Evolutionary conservation across 2,113 vertebrate species (phyloP).

Genomic region (Thymallus thymallus): DNA sequence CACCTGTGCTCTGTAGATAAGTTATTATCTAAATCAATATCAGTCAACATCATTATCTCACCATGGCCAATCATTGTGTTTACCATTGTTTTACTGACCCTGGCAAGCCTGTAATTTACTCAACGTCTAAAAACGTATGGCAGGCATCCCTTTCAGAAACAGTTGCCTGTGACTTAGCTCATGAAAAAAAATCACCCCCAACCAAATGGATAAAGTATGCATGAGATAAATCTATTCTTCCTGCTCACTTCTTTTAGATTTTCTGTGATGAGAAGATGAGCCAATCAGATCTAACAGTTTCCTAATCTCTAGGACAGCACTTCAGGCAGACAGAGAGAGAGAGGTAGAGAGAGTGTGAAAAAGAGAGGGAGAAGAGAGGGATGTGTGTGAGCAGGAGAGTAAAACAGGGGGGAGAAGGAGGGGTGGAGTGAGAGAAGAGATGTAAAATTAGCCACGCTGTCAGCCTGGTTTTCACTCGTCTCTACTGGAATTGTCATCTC

Average conservation of each 20-base stretch:
- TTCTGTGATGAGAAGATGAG: slow-evolving; percentile 39
- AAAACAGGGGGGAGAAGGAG: slow-evolving; percentile 26
- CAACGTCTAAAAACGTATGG: too few relatives aligned
- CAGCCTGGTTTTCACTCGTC: slow-evolving; percentile 79
- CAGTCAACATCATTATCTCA: too few relatives aligned
- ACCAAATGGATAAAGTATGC: slow-evolving; percentile 52
- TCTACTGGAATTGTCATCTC: slow-evolving; percentile 80
- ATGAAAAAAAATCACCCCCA: slow-evolving; percentile 38
- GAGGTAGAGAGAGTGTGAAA: slow-evolving; percentile 4
- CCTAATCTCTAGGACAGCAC: slow-evolving; percentile 48
- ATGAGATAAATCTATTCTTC: slow-evolving; percentile 20
- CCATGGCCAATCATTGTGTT: too few relatives aligned
- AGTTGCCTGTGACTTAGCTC: slow-evolving; percentile 4
- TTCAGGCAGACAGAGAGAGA: slow-evolving; percentile 40
- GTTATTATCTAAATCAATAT: too few relatives aligned
- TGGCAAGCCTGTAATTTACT: too few relatives aligned
- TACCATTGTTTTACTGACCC: too few relatives aligned
- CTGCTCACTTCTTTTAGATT: slow-evolving; percentile 59
- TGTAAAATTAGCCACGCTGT: slow-evolving; percentile 82
- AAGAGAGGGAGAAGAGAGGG: not conserved
- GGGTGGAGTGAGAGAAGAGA: slow-evolving; percentile 49
- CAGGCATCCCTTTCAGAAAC: too few relatives aligned
- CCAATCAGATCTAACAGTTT: slow-evolving; percentile 48
- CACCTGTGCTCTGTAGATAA: too few relatives aligned
- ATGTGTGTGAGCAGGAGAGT: not conserved